Evolutionary conservation across 2,797 vertebrate species (phyloP), one percentile per base, ranked within the genome.

Genomic region (Threskiornis aethiopicus): DNA sequence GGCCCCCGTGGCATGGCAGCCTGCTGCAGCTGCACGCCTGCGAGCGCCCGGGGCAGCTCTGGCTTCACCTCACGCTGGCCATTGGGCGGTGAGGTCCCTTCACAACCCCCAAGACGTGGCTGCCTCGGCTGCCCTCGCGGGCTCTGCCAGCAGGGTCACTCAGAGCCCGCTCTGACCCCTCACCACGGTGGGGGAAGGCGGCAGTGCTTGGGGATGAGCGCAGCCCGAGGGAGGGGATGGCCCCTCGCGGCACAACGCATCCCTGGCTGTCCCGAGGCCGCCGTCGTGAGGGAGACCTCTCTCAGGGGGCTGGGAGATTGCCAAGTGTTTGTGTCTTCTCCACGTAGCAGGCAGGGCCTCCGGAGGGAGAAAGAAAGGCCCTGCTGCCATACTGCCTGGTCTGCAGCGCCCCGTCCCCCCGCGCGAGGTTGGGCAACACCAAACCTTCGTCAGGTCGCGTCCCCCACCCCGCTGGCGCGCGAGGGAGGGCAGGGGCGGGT

Each of bases 381-480:
- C 16, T 59, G 24, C 9, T 5, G 6, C 24, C 41, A 13, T 9
- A 7, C 33, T 13, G 31, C 4, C 6, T 2, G 46, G 10, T 12
- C 55, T 18, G n/a, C n/a, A 16, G 52, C 0, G 0, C 33, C 15
- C 41, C 2, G 0, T 41, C 3, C 7, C 18, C 33, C 7, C 25
- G 5, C 1, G 0, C 6, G 6, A 26, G 26, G 44, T 3, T 28
- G 26, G 44, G 75, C 78, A 76, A 14, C 46, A 6, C 49, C 41
- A 21, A 21, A 24, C 44, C 67, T 20, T 2, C 6, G 0, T 6
- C 87, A 9, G 62, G 5, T 5, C 8, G 0, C n/a, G 16, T 9
- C 20, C 41, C 18, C 16, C 29, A 12, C 26, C 0, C 29, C 0
- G 2, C 46, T 3, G 24, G 25, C 0, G 2, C 2, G 1, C 0